A percentile compares a stretch with the other conserved stretches of the same genome.
These are phyloP conservation scores for Penaeus chinensis DNA, from an alignment of 1,140 invertebrate species.

Conservation along the genomic window DNA sequence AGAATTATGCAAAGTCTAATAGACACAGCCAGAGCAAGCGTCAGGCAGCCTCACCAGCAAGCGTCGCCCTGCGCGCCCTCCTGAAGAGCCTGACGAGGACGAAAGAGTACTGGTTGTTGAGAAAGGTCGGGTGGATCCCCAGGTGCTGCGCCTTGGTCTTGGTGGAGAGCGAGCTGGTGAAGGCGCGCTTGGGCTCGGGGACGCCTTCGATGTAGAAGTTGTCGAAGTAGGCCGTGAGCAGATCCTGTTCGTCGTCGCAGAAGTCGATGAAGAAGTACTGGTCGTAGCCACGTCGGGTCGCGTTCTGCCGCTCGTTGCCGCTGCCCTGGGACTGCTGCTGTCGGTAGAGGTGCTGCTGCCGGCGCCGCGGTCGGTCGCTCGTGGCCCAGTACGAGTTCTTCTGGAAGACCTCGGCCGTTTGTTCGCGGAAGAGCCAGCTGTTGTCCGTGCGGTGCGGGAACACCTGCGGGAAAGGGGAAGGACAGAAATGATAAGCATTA, in stretches of 20 bases:
- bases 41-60: slow-evolving; percentile 34
- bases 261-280: slow-evolving; percentile 61
- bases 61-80: slow-evolving; percentile 38
- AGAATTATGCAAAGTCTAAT: neutral
- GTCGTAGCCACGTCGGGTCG: slow-evolving; percentile 42
- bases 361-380: neutral
- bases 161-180: slow-evolving; percentile 57
- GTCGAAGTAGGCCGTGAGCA: slow-evolving; percentile 60
- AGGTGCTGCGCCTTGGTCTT: slow-evolving; percentile 53
- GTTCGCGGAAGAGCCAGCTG: slow-evolving; percentile 59
- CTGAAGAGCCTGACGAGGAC: slow-evolving; percentile 61
- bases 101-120: slow-evolving; percentile 55
- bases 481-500: neutral
- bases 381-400: slow-evolving; percentile 61
- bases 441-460: slow-evolving; percentile 43
- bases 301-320: neutral
- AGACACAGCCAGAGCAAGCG: neutral
- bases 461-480: slow-evolving; percentile 32
- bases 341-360: neutral
- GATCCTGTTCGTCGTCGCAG: slow-evolving; percentile 55
- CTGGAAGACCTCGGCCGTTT: slow-evolving; percentile 59
- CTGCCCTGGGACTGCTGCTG: neutral
- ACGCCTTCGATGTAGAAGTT: slow-evolving; percentile 62
- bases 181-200: slow-evolving; percentile 52
- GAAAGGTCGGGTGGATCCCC: slow-evolving; percentile 60